Base-by-base conservation (phyloP, 2,888 invertebrate species). In the Brachycybe producta region DNA sequence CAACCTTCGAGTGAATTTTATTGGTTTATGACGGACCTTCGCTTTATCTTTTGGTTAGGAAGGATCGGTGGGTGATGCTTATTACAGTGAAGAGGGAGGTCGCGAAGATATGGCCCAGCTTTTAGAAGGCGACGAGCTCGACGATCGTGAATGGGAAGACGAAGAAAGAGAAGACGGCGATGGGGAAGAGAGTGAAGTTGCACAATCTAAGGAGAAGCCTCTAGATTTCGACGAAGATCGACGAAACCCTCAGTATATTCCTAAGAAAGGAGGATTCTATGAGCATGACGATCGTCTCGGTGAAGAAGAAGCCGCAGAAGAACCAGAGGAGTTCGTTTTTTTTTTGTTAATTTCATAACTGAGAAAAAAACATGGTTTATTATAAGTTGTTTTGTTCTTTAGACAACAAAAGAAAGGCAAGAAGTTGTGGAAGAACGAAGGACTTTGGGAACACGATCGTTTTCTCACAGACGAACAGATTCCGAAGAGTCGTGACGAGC, bases 221-320 rank as follows among this genome's bases (percentile, higher is more conserved):
- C 77, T 92, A 2, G 94, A 94, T 64, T 84, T 86, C 62, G 91
- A 90, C 62, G 92, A 94, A 65, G 95, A 95, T 64, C 75, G 87
- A 36, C 83, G 91, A 64, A 94, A 95, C 71, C 95, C 95, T 1
- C 94, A 95, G 62, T 95, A 92, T 68, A 92, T 95, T 58, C 95
- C 95, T 0, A 90, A 94, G 65, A 76, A 84, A 57, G 95, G 95
- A 1, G 87, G 87, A 0, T 95, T 95, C 67, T 95, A 95, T 62
- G 95, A 95, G 60, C 95, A 95, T 62, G 95, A 95, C 64, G 88
- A 90, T 62, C 73, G 91, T 41, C 51, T 57, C 55, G 86, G 85
- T 4, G 48, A 48, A 21, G 39, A 24, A 19, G 79, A 79, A 19
- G 82, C 80, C 42, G 64, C 62, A 19, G 58, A 55, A 13, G 78